Base-by-base conservation (phyloP, 2,113 vertebrate genomes). In the Mellivora capensis region DNA sequence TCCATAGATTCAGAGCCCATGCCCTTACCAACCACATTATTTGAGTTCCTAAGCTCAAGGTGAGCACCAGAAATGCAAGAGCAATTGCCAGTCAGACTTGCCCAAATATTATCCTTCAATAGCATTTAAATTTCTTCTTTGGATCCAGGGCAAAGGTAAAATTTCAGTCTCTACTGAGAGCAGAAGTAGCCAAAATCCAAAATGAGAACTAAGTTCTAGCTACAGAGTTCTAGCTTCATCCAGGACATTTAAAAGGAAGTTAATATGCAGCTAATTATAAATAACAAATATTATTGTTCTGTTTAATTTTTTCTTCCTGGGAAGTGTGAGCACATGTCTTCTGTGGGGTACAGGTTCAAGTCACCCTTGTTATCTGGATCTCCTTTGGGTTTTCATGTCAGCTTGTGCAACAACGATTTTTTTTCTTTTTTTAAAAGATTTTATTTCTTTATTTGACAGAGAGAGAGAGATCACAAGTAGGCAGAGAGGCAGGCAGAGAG, bases 121-220 rank as follows among this genome's bases (percentile, higher is more conserved):
- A 64, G 57, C 23, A 89, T 76, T 83, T 91, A 71, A 15, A 67
- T 89, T 89, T 96, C 77, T 87, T 64, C 72, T 86, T 96, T 93
- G 54, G 86, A 93, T 29, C 90, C 21, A 82, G 49, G 29, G 77
- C 23, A 23, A 62, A 34, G 69, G 39, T 44, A 81, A 91, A 93
- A 69, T 37, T 71, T 91, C 49, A 82, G 18, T 92, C 64, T 84
- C 64, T 25, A 25, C 27, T 44, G 25, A 76, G 34, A 96, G 42
- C 6, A 59, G 39, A 91, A 57, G 29, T 72, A 94, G 61, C 31
- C 89, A 87, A 57, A 27, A 15, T 93, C 37, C 80, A 44, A 94
- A 72, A 76, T 76, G 18, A 94, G 27, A 90, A 80, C 52, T 74
- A 69, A 87, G 13, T 76, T 29, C 72, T 96, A 39, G 64, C 34